A percentile compares a stretch with the other conserved stretches of the same genome.
Conservation (phyloP, 2,888 invertebrate genomes). For the Limenitis camilla region DNA sequence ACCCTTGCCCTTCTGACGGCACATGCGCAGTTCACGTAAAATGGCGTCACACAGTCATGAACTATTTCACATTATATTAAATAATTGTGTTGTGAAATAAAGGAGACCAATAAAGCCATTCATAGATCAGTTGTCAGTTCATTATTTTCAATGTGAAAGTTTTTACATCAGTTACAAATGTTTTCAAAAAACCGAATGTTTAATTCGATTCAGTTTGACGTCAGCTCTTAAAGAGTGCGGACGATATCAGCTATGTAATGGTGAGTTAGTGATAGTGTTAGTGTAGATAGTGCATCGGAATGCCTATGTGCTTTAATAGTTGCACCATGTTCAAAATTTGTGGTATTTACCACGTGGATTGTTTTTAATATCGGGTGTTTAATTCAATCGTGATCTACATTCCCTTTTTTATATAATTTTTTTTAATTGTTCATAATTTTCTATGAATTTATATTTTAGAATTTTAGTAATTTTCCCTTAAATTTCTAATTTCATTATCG, state of each 20-base stretch:
- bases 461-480: no score
- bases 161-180: slow-evolving; percentile 48
- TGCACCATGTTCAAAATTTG: slow-evolving; percentile 2
- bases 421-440: background rate
- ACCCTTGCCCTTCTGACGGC: slow-evolving; percentile 55
- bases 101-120: background rate
- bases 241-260: slow-evolving; percentile 60
- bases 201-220: slow-evolving; percentile 49
- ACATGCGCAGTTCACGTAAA: slow-evolving; percentile 52
- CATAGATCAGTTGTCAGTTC: slow-evolving; percentile 15
- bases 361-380: slow-evolving; percentile 11
- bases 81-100: background rate
- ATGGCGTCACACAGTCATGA: slow-evolving; percentile 41
- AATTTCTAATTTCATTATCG: no score
- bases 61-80: slow-evolving; percentile 18
- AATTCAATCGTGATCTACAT: background rate
- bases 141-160: slow-evolving; percentile 18
- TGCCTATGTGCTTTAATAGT: slow-evolving; percentile 15
- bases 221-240: slow-evolving; percentile 46
- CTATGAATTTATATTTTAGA: no score
- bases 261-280: slow-evolving; percentile 62
- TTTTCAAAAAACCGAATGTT: slow-evolving; percentile 64
- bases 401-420: background rate
- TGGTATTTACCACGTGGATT: slow-evolving; percentile 35
- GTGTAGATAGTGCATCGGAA: slow-evolving; percentile 28